Conservation (phyloP, 2,113 vertebrate genomes). For the Myotis lucifugus region DNA sequence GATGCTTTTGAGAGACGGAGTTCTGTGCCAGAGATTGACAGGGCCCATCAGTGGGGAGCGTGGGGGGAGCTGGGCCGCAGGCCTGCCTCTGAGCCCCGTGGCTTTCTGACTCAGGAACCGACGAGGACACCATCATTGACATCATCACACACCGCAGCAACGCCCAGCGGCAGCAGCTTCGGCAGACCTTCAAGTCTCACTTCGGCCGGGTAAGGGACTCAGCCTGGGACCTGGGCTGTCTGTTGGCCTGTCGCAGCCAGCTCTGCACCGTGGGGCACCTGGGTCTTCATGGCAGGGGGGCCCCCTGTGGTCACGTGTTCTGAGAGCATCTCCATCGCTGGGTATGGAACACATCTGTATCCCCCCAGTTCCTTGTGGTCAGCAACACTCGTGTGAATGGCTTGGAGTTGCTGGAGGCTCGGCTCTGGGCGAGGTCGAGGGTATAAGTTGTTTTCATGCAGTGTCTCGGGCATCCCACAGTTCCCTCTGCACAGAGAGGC, state of each 20-base stretch:
- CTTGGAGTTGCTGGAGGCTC: background rate
- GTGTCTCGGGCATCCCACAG: background rate
- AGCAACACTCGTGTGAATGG: background rate
- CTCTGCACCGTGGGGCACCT: background rate
- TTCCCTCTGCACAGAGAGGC: background rate
- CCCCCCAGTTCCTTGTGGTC: background rate
- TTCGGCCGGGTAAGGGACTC: slow-evolving; percentile 91
- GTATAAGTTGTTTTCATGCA: background rate
- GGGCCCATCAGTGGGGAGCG: background rate
- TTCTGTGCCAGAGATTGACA: background rate
- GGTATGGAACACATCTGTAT: background rate
- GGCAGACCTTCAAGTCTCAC: slow-evolving; percentile 94
- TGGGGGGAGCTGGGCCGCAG: background rate
- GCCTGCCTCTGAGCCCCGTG: slow-evolving; percentile 24
- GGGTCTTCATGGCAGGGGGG: background rate
- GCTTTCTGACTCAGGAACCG: slow-evolving; percentile 87
- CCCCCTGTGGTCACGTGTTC: background rate
- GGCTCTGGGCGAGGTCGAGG: background rate
- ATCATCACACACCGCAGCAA: slow-evolving; percentile 93
- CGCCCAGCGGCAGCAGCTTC: slow-evolving; percentile 93
- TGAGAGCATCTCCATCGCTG: background rate
- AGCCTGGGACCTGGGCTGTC: background rate
- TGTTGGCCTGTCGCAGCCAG: too few relatives aligned
- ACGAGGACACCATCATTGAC: slow-evolving; percentile 93
- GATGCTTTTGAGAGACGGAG: background rate